phyloP scores from a whole-genome alignment of 2,113 vertebrate genomes.

The Trinectes maculatus region DNA sequence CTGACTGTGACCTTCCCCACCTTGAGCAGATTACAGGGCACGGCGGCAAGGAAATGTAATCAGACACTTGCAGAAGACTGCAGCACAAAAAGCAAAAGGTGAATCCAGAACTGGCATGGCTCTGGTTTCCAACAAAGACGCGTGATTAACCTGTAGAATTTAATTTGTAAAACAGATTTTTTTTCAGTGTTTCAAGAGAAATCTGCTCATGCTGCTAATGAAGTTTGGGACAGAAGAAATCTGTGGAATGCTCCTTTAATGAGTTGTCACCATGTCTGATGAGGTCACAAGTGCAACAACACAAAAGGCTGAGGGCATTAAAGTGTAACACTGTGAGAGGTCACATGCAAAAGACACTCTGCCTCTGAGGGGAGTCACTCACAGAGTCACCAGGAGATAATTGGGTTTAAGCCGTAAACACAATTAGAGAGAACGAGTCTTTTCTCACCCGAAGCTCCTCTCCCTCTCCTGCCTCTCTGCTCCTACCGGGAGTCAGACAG shows the following conservation, averaged over 20 bases:
- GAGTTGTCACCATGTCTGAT: constrained; percentile 42
- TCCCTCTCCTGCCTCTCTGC: constrained; percentile 12
- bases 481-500: constrained; percentile 51
- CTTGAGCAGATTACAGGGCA: constrained; percentile 59
- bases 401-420: constrained; percentile 61
- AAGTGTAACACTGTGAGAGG: constrained; percentile 25
- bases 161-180: not conserved
- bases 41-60: constrained; percentile 34
- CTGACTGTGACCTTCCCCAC: constrained; percentile 52
- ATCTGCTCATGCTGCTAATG: constrained; percentile 11
- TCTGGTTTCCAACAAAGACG: not conserved
- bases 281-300: constrained; percentile 29
- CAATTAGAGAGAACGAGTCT: constrained; percentile 66
- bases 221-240: not conserved
- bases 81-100: constrained; percentile 21
- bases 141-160: not conserved
- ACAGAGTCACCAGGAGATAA: constrained; percentile 58
- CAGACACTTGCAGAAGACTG: constrained; percentile 22
- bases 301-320: constrained; percentile 31
- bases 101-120: constrained; percentile 3
- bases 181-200: constrained; percentile 10
- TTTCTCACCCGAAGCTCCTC: constrained; percentile 33
- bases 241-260: constrained; percentile 35
- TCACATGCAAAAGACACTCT: constrained; percentile 33
- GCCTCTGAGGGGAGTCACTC: constrained; percentile 40